Base-by-base conservation (phyloP, 1,140 invertebrate genomes). In the Cardiocondyla obscurior region DNA sequence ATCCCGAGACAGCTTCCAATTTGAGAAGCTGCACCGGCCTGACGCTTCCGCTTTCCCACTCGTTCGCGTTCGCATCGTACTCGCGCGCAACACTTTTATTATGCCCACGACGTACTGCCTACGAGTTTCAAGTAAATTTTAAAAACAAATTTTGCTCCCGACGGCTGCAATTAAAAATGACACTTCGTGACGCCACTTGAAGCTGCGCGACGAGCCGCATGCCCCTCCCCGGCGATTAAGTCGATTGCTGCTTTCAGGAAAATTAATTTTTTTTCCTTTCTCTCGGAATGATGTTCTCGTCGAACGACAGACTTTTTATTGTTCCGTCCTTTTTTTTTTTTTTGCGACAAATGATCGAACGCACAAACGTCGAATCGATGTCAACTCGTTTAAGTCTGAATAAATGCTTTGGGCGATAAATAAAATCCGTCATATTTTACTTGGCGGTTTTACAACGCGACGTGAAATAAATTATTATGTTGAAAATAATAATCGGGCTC, bases 1-100 rank as follows among this genome's bases (percentile, higher is more conserved):
- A 87, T 67, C 53, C 53, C 28, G 33, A 57, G 65, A 69, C 65
- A 44, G 49, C 33, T 76, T 51, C 65, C 55, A 28, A 57, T 33
- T 46, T 69, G 39, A n/a, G n/a, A n/a, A 69, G 76, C 70, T 82
- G 28, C 33, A n/a, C 36, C 25, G 16, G 10, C 6, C 55, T 10
- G 55, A 46, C 72, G 3, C 25, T 42, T 79, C 33, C 62, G 12
- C 62, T 39, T 53, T 77, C 69, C 69, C 55, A 55, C 22, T 67
- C 44, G 14, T 49, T 51, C 25, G 22, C 46, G 30, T 49, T 67
- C 30, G 16, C 62, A 36, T 33, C 55, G n/a, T n/a, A n/a, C n/a
- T n/a, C n/a, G n/a, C 7, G 46, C 62, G 49, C 42, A 67, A 79
- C 19, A 1, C 42, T 69, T 69, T 79, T 33, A 67, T 79, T 69